Conservation (phyloP, 2,113 vertebrate genomes). For the Hippocampus guttulatus region DNA sequence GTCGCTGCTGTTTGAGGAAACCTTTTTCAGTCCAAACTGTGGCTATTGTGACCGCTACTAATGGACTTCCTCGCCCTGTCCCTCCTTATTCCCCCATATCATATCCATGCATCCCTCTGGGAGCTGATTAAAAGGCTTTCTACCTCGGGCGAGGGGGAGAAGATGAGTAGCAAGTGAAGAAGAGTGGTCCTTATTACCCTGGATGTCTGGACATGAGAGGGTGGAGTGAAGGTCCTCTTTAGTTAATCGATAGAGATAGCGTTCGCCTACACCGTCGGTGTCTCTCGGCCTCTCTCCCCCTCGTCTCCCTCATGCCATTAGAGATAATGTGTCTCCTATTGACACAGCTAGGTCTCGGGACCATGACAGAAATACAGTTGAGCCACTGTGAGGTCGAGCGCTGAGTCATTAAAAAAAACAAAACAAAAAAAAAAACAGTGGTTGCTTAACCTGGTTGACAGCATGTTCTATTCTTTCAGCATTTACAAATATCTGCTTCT, state of each 20-base stretch:
- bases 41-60: slow-evolving; percentile 69
- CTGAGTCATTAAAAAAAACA: slow-evolving; percentile 17
- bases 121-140: slow-evolving; percentile 73
- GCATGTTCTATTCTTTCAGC: slow-evolving; percentile 12
- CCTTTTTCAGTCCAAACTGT: slow-evolving; percentile 28
- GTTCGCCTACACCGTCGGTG: slow-evolving; percentile 34
- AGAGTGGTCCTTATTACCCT: slow-evolving; percentile 68
- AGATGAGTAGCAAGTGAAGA: slow-evolving; percentile 26
- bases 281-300: slow-evolving; percentile 27
- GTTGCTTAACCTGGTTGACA: slow-evolving; percentile 46
- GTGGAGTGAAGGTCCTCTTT: slow-evolving; percentile 56
- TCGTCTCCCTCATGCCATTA: slow-evolving; percentile 60
- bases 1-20: slow-evolving; percentile 2
- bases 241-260: slow-evolving; percentile 67
- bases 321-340: slow-evolving; percentile 70
- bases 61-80: slow-evolving; percentile 61
- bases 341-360: slow-evolving; percentile 52
- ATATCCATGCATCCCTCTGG: slow-evolving; percentile 63
- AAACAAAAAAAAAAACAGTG: slow-evolving; percentile 21
- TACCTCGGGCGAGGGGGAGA: slow-evolving; percentile 44
- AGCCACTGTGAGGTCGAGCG: slow-evolving; percentile 31
- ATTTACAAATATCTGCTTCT: background rate
- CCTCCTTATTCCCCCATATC: slow-evolving; percentile 57
- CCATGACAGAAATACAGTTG: slow-evolving; percentile 58
- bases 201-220: slow-evolving; percentile 64